Conservation (phyloP, 2,888 invertebrate species). For the Acleris literana region DNA sequence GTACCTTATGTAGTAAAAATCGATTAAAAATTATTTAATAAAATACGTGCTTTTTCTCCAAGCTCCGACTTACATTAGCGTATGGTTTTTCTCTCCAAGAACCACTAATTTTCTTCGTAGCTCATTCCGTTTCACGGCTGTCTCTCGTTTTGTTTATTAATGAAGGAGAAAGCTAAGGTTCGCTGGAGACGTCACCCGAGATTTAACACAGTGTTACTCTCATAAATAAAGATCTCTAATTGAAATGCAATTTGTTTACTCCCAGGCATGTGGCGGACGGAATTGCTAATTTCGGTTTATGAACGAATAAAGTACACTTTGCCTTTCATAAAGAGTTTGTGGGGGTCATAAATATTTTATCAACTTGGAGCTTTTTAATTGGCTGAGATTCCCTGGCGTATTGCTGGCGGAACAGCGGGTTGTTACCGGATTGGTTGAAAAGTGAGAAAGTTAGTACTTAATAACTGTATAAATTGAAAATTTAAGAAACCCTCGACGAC, state of each 20-base stretch:
- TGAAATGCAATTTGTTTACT: slow-evolving; percentile 44
- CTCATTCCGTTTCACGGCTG: slow-evolving; percentile 29
- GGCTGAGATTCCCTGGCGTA: too few relatives aligned
- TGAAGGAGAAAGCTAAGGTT: slow-evolving; percentile 50
- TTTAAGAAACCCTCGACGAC: too few relatives aligned
- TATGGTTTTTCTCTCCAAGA: too few relatives aligned
- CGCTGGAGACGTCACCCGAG: slow-evolving; percentile 57
- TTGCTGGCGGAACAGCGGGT: too few relatives aligned
- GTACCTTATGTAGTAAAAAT: too few relatives aligned
- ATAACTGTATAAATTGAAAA: too few relatives aligned
- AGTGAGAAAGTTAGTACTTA: too few relatives aligned
- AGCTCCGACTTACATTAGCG: too few relatives aligned
- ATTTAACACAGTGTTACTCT: slow-evolving; percentile 65
- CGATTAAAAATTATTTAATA: too few relatives aligned
- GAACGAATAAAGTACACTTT: slow-evolving; percentile 20
- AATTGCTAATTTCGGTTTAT: slow-evolving; percentile 30
- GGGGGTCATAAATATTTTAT: not conserved
- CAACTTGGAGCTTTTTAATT: too few relatives aligned
- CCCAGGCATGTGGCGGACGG: slow-evolving; percentile 20
- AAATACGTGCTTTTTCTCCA: too few relatives aligned
- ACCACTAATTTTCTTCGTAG: slow-evolving; percentile 7
- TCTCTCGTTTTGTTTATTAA: slow-evolving; percentile 49
- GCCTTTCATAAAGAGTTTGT: not conserved
- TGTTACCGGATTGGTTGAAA: too few relatives aligned
- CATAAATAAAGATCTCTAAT: slow-evolving; percentile 65